A percentile compares a stretch with the other conserved stretches of the same genome.
Conservation (phyloP, 2,888 invertebrate genomes). For the Luperina testacea region DNA sequence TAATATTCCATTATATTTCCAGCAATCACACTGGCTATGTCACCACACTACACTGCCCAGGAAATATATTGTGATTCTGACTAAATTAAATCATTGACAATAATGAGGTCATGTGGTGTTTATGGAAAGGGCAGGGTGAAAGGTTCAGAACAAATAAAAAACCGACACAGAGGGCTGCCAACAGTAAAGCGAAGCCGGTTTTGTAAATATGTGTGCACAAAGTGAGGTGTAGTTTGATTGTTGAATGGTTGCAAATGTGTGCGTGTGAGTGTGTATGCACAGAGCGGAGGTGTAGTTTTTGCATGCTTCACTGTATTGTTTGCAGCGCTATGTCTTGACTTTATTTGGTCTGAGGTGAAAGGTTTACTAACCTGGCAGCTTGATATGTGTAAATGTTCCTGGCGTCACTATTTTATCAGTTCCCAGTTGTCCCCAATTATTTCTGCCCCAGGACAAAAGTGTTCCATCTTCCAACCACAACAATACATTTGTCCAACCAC, state of each 20-base stretch:
- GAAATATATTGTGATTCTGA: not conserved
- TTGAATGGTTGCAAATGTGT: too few species aligned
- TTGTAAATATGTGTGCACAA: too few species aligned
- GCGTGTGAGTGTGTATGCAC: too few species aligned
- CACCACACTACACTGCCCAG: not conserved
- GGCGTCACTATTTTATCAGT: conserved; percentile 71
- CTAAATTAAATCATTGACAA: not conserved
- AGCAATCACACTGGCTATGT: not conserved
- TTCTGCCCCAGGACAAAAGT: conserved; percentile 94
- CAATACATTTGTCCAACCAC: conserved; percentile 95
- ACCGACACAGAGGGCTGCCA: too few species aligned
- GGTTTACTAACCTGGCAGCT: conserved; percentile 80
- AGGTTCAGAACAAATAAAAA: too few species aligned
- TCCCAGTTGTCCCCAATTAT: conserved; percentile 95
- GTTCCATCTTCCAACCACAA: conserved; percentile 91
- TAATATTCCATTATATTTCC: not conserved
- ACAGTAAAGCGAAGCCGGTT: too few species aligned
- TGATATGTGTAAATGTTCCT: conserved; percentile 79
- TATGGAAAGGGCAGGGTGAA: not conserved
- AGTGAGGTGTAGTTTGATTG: too few species aligned
- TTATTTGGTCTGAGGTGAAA: not conserved
- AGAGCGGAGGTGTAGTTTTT: too few species aligned
- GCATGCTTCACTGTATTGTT: too few species aligned
- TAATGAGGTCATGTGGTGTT: too few species aligned
- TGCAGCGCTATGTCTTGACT: too few species aligned